These are phyloP conservation scores for Calonectris borealis DNA, from an alignment of 2,113 vertebrate species.

Conservation along the genomic window DNA sequence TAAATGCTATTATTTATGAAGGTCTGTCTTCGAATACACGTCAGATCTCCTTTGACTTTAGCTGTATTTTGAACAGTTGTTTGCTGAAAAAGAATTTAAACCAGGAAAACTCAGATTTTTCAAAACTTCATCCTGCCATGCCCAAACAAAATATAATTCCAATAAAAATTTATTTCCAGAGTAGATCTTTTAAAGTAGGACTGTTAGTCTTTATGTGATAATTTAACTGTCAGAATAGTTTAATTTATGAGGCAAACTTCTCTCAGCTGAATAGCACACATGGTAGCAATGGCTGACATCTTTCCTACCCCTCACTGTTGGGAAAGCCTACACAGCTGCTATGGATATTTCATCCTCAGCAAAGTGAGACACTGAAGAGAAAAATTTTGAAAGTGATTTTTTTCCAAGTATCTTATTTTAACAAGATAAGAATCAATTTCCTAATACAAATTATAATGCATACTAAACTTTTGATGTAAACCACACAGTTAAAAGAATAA, in stretches of 20 bases:
- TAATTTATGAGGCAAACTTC: constrained; percentile 32
- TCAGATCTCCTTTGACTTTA: neutral
- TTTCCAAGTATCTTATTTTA: neutral
- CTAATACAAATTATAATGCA: neutral
- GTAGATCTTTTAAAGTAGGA: neutral
- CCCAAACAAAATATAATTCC: constrained; percentile 1
- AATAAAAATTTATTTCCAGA: neutral
- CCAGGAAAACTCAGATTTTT: constrained; percentile 4
- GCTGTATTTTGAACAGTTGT: neutral
- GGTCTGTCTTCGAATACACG: neutral
- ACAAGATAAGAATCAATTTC: neutral
- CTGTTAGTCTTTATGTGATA: neutral
- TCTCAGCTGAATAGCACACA: neutral
- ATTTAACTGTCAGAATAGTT: constrained; percentile 9
- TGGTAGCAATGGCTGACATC: neutral
- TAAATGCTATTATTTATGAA: constrained; percentile 1
- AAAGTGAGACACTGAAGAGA: neutral
- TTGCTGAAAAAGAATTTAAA: neutral
- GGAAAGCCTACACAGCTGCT: neutral
- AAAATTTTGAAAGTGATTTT: neutral
- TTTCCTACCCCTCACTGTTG: neutral
- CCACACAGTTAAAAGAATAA: neutral
- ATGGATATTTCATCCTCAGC: neutral
- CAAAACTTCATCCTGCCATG: constrained; percentile 1
- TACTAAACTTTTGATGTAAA: neutral